These are phyloP conservation scores for Peromyscus nudipes DNA, from an alignment of 2,797 vertebrate genomes.

Conservation along the genomic window DNA sequence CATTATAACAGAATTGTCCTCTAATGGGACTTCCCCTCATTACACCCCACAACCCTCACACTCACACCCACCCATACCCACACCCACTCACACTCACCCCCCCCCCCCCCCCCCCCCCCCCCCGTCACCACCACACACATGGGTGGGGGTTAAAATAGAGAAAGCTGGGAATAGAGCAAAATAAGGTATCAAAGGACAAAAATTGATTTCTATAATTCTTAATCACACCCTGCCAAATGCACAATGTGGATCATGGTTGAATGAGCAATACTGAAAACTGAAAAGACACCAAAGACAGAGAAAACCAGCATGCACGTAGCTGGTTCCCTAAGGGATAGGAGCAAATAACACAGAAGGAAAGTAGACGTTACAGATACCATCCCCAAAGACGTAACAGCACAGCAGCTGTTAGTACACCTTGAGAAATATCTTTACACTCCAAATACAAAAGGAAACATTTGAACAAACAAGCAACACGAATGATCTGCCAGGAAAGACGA, in stretches of 20 bases:
- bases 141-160: not conserved
- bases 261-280: not conserved
- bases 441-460: not conserved
- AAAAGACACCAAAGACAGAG: not conserved
- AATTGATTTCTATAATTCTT: not conserved
- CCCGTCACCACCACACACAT: not conserved
- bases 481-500: not conserved
- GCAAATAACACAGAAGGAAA: not conserved
- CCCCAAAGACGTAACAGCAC: not conserved
- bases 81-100: not conserved
- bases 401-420: not conserved
- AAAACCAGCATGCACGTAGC: not conserved
- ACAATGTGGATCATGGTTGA: not conserved
- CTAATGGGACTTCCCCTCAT: not conserved
- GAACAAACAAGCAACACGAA: not conserved
- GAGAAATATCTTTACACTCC: not conserved
- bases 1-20: not conserved
- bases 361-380: not conserved
- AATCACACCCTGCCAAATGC: not conserved
- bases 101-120: rapidly evolving
- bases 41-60: not conserved
- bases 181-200: not conserved
- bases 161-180: not conserved
- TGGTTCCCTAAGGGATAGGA: not conserved
- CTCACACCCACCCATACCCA: not conserved